Evolutionary conservation across 2,113 vertebrate genomes (phyloP), one percentile per base, ranked within the genome.

Genomic region (Chloroceryle aenea): DNA sequence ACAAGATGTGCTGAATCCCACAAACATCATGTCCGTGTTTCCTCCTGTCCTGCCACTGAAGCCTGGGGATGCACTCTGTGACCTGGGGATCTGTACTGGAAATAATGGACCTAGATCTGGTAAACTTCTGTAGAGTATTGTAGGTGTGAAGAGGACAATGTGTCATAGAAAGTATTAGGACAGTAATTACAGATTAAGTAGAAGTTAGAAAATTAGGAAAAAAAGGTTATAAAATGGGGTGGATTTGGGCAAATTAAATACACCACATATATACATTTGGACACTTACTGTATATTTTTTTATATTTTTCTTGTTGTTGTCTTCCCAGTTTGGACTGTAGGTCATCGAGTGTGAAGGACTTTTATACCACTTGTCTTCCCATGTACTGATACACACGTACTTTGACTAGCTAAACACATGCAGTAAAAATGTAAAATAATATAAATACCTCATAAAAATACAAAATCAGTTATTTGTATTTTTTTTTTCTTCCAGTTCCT

Each of bases 11-110:
- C 4, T 42, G 34, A 69, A 50, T 42, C 42, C 11, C 17, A 26
- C 0, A 1, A 40, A 34, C 6, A 43, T 23, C 4, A 19, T 23
- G 4, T 58, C 21, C 8, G 66, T 40, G 23, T 8, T 76, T 80
- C 10, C 45, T 80, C 18, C 21, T 48, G 27, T 15, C 6, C 8
- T 5, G 10, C n/a, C 3, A 2, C 67, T 84, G 38, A 69, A 87
- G n/a, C 4, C 7, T n/a, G n/a, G n/a, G n/a, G n/a, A n/a, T 29
- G 18, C 6, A 38, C n/a, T 4, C 34, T 55, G 23, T 0, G 6
- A 38, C 38, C 8, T 42, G 7, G 7, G 10, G 10, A 14, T 21
- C 5, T 48, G 11, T 47, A 3, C 59, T 36, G 61, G 25, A 86
- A 66, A 59, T 21, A 72, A 36, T 16, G 68, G 20, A 53, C 6